These are phyloP conservation scores for Sebastes glaucus DNA, from an alignment of 2,797 vertebrate genomes.

Conservation along the genomic window DNA sequence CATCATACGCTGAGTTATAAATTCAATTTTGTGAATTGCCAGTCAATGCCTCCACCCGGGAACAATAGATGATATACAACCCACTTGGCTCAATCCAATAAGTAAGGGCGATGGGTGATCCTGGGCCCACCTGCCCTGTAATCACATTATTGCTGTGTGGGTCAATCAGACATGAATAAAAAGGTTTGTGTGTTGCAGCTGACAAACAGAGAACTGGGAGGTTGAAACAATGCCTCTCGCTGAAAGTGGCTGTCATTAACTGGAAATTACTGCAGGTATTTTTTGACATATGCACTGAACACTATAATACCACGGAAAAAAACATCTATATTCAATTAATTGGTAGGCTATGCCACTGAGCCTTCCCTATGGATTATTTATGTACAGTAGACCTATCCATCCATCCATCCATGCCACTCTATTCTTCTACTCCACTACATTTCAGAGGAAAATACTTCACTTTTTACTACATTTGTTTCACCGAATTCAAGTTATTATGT, in stretches of 20 bases:
- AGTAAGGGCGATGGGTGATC: conserved; percentile 77
- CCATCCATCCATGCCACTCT: neutral
- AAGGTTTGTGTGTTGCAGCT: conserved; percentile 67
- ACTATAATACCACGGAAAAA: neutral
- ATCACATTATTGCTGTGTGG: conserved; percentile 80
- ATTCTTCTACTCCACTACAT: neutral
- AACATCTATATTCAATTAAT: neutral
- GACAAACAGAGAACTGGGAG: conserved; percentile 40
- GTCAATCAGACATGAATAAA: conserved; percentile 78
- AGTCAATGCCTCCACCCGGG: conserved; percentile 78
- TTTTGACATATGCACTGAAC: neutral
- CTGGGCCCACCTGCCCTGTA: conserved; percentile 83
- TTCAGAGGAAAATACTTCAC: neutral
- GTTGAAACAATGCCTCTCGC: conserved; percentile 33
- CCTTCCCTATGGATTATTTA: neutral
- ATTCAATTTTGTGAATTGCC: conserved; percentile 86
- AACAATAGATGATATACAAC: conserved; percentile 88
- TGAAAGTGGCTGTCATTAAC: conserved; percentile 32
- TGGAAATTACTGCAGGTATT: conserved; percentile 22
- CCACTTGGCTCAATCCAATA: conserved; percentile 87
- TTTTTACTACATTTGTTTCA: neutral
- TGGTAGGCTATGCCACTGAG: neutral
- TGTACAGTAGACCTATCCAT: neutral
- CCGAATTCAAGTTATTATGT: neutral
- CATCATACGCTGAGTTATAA: conserved; percentile 79